Evolutionary conservation across 2,797 vertebrate genomes (phyloP).

Genomic region (Australoheros facetus): DNA sequence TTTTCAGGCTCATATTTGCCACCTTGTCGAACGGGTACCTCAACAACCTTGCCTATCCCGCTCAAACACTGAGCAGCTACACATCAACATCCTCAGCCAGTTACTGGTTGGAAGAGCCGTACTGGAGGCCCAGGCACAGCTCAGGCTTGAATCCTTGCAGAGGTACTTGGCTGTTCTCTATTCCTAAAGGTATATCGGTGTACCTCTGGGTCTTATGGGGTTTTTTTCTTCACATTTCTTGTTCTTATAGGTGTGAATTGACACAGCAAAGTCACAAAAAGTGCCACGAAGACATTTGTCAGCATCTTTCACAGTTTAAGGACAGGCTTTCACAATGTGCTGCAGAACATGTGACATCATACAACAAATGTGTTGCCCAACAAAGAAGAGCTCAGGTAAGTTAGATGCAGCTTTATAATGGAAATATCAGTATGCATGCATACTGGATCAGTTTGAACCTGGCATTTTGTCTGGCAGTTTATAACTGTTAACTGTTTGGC

Average conservation of each 20-base stretch:
- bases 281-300: slow-evolving; percentile 77
- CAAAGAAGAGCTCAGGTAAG: slow-evolving; percentile 84
- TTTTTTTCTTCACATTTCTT: background rate
- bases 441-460: background rate
- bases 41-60: slow-evolving; percentile 70
- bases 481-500: background rate
- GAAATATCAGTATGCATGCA: background rate
- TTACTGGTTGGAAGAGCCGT: slow-evolving; percentile 75
- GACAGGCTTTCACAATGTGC: slow-evolving; percentile 74
- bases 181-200: background rate
- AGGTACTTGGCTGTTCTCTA: slow-evolving; percentile 56
- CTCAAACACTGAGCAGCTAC: slow-evolving; percentile 72
- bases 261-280: slow-evolving; percentile 76
- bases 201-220: background rate
- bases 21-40: slow-evolving; percentile 75
- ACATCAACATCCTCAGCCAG: slow-evolving; percentile 79
- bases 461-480: background rate
- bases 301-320: slow-evolving; percentile 76
- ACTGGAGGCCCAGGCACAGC: slow-evolving; percentile 79
- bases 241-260: slow-evolving; percentile 78
- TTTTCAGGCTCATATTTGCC: slow-evolving; percentile 74
- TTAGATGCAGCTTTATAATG: background rate
- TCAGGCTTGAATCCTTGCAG: slow-evolving; percentile 74
- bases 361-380: slow-evolving; percentile 82
- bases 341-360: slow-evolving; percentile 75